Evolutionary conservation across 2,888 invertebrate species (phyloP), one percentile per base, ranked within the genome.

Genomic region (Heteromyza rotundicornis): DNA sequence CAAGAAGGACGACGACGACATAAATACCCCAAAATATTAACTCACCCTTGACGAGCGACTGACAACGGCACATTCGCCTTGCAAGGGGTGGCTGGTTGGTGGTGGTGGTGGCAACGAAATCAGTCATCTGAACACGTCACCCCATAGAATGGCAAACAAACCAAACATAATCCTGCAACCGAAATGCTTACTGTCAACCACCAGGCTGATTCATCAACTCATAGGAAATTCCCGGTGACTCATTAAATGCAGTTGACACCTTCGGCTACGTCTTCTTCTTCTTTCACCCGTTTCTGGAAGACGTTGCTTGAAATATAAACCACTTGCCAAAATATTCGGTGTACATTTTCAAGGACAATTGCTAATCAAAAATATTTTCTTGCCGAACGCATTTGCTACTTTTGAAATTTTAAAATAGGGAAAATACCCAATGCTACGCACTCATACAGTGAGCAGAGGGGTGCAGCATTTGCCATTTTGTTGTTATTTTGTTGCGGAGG

Each of bases 311-410:
- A 40, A n/a, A 40, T 40, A n/a, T n/a, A 44, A 17, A 17, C 17
- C 55, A 23, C n/a, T n/a, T n/a, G n/a, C 17, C 40, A 22, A 52
- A 56, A 44, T 56, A n/a, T 56, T n/a, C n/a, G n/a, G n/a, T n/a
- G n/a, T n/a, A 24, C 23, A 23, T 36, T 59, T 59, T 59, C 59
- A 63, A 63, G 63, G 63, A 36, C 63, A 63, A 53, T n/a, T 23
- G 59, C 57, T 57, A 59, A 63, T 57, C 52, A 57, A 44, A 54
- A 17, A 2, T 12, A n/a, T n/a, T n/a, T n/a, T n/a, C n/a, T n/a
- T n/a, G n/a, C n/a, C n/a, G n/a, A n/a, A n/a, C n/a, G n/a, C n/a
- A n/a, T n/a, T n/a, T n/a, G n/a, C n/a, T n/a, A n/a, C n/a, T n/a
- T n/a, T n/a, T n/a, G n/a, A n/a, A n/a, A n/a, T n/a, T n/a, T n/a